Evolutionary conservation across 2,797 vertebrate genomes (phyloP).

Genomic region (Aotus griseimembra): DNA sequence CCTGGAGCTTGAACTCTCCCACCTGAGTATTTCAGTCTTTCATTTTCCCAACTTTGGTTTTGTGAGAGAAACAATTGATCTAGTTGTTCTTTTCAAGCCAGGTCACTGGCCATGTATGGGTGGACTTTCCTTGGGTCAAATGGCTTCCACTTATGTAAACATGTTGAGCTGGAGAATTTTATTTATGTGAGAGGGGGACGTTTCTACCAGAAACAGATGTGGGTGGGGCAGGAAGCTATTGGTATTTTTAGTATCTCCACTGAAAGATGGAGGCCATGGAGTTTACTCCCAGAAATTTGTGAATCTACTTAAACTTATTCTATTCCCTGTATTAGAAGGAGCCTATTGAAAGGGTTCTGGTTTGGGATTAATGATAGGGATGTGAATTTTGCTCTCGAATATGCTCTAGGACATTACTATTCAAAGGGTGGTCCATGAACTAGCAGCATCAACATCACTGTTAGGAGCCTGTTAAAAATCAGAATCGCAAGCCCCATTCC

Average conservation of each 20-base stretch:
- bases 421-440: not conserved
- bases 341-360: not conserved
- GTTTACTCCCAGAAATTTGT: not conserved
- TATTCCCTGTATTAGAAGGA: not conserved
- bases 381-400: not conserved
- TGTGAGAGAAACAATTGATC: not conserved
- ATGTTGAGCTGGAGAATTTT: not conserved
- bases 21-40: not conserved
- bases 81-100: not conserved
- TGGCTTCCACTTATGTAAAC: not conserved
- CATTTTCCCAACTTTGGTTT: not conserved
- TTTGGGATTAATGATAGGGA: not conserved
- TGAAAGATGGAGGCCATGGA: not conserved
- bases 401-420: not conserved
- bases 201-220: constrained; percentile 34
- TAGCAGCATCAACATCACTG: not conserved
- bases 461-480: not conserved
- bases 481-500: not conserved
- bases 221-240: not conserved
- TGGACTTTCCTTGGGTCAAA: not conserved
- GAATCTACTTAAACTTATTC: not conserved
- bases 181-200: not conserved
- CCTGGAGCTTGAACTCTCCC: not conserved
- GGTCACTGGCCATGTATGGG: not conserved
- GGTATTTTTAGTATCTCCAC: not conserved